A percentile compares a stretch with the other conserved stretches of the same genome.
These are phyloP conservation scores for Macrophya alboannulata DNA, from an alignment of 2,888 invertebrate species.

Conservation along the genomic window DNA sequence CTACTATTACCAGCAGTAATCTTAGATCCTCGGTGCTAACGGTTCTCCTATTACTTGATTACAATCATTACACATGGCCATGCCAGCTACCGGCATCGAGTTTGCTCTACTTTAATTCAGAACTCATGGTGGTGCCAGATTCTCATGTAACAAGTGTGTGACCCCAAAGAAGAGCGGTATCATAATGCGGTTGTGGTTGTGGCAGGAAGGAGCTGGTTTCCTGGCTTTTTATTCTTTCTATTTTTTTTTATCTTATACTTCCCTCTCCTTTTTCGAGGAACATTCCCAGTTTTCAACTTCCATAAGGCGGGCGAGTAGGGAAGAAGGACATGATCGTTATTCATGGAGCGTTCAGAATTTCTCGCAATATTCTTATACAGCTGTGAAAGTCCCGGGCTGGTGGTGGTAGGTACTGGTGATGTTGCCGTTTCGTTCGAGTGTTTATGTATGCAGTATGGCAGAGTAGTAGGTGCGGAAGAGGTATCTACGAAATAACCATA, in stretches of 20 bases:
- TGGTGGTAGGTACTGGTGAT: not conserved
- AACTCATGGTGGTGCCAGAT: not conserved
- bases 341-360: conserved; percentile 35
- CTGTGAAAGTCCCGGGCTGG: not conserved
- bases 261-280: not conserved
- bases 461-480: conserved; percentile 26
- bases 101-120: conserved; percentile 29
- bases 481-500: conserved; percentile 66
- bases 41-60: conserved; percentile 54
- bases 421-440: conserved; percentile 23
- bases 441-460: conserved; percentile 46
- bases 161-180: not conserved
- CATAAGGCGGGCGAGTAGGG: not conserved
- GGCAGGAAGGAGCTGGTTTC: not conserved
- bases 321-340: conserved; percentile 20
- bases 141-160: conserved; percentile 9
- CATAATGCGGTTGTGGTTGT: not conserved
- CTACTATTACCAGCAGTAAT: conserved; percentile 56
- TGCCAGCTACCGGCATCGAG: not conserved
- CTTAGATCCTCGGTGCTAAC: conserved; percentile 49
- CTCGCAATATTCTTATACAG: conserved; percentile 2
- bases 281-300: not conserved
- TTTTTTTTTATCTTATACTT: no score
- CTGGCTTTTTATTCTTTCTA: not conserved
- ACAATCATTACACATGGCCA: conserved; percentile 45